A percentile compares a stretch with the other conserved stretches of the same genome.
Evolutionary conservation across 2,797 vertebrate genomes (phyloP).

Genomic region (Sebastes minor): DNA sequence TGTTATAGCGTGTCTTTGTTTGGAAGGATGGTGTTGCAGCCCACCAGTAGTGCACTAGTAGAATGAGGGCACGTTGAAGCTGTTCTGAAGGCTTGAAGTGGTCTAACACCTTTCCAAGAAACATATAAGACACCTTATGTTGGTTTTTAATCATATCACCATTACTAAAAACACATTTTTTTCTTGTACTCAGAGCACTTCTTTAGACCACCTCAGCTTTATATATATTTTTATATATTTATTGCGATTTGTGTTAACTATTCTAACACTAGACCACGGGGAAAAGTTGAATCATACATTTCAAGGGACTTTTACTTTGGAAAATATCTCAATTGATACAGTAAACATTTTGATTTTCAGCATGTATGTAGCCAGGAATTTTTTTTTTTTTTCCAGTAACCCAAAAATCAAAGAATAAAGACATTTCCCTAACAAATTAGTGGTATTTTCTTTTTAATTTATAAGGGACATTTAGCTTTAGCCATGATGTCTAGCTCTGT

Average conservation of each 20-base stretch:
- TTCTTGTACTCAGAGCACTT: neutral
- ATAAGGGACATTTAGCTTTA: too few species aligned
- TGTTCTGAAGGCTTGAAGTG: neutral
- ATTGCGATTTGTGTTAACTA: too few species aligned
- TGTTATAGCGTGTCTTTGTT: neutral
- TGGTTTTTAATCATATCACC: neutral
- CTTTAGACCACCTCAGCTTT: neutral
- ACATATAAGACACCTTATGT: neutral
- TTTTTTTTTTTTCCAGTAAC: accelerated
- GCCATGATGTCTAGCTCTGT: too few species aligned
- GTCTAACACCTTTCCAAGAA: neutral
- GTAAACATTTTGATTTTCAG: too few species aligned
- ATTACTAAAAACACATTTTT: neutral
- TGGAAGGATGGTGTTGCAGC: neutral
- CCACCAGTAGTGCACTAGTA: neutral
- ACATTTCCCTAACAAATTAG: too few species aligned
- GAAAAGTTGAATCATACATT: too few species aligned
- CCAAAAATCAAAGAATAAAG: too few species aligned
- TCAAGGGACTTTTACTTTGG: too few species aligned
- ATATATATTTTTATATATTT: neutral
- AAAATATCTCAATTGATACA: too few species aligned
- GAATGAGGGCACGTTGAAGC: neutral
- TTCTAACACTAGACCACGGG: too few species aligned
- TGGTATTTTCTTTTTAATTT: too few species aligned
- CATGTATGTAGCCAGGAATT: too few species aligned